Evolutionary conservation across 2,113 vertebrate species (phyloP).

Genomic region (Limanda limanda): DNA sequence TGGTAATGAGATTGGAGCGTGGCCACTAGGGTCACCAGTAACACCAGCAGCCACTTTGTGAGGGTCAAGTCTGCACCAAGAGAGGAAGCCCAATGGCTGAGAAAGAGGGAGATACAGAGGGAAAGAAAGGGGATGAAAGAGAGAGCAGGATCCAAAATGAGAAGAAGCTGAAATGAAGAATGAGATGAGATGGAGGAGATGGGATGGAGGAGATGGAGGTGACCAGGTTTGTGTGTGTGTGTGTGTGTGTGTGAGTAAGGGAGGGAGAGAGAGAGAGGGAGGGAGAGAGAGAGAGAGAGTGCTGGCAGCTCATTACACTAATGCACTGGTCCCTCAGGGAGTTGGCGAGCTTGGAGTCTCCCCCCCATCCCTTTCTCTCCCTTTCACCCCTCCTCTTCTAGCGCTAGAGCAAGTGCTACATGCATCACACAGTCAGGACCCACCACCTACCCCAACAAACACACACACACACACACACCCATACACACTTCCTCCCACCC

Average conservation of each 20-base stretch:
- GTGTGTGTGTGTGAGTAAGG: conserved; percentile 18
- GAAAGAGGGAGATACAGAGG: background rate
- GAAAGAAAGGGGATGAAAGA: background rate
- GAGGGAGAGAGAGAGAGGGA: conserved; percentile 27
- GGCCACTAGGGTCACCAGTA: conserved; percentile 40
- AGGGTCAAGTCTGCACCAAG: conserved; percentile 7
- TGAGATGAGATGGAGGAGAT: too few relatives aligned
- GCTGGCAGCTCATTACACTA: conserved; percentile 80
- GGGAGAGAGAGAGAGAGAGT: conserved; percentile 33
- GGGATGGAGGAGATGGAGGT: conserved; percentile 33
- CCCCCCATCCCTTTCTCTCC: conserved; percentile 22
- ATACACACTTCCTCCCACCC: conserved; percentile 1
- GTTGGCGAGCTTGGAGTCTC: conserved; percentile 64
- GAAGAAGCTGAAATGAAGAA: conserved; percentile 11
- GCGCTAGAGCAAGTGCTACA: conserved; percentile 41
- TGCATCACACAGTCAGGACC: conserved; percentile 36
- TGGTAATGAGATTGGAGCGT: conserved; percentile 44
- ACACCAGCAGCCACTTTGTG: background rate
- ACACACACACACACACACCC: conserved; percentile 21
- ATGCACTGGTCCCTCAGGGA: conserved; percentile 77
- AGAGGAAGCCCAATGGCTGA: background rate
- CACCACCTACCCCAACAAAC: conserved; percentile 17
- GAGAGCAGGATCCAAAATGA: background rate
- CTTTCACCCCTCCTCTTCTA: conserved; percentile 53
- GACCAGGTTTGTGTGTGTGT: conserved; percentile 25